These are phyloP conservation scores for Alligator mississippiensis DNA, from an alignment of 2,113 vertebrate genomes.

Conservation along the genomic window DNA sequence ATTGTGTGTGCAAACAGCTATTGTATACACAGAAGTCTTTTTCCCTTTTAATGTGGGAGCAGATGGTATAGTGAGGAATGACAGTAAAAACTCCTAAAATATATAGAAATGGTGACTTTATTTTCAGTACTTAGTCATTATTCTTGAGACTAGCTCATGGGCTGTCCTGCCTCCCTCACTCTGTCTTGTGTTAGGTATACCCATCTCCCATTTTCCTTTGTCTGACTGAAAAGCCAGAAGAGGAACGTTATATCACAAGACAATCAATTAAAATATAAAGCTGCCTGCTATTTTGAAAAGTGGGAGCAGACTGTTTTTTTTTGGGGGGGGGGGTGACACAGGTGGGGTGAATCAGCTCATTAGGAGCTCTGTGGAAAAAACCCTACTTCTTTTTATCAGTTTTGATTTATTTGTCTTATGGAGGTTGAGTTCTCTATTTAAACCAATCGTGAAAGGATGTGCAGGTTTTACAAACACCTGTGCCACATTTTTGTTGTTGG, in stretches of 20 bases:
- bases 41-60: background rate
- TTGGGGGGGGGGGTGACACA: background rate
- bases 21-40: rapidly evolving
- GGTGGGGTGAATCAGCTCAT: background rate
- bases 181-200: background rate
- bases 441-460: background rate
- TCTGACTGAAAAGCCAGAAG: background rate
- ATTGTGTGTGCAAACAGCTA: rapidly evolving
- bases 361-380: background rate
- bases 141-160: background rate
- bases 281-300: background rate
- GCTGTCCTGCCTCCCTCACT: background rate
- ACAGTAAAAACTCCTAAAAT: background rate
- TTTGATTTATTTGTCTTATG: background rate
- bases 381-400: background rate
- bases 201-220: background rate
- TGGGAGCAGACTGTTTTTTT: background rate
- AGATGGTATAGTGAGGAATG: background rate
- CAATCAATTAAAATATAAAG: background rate
- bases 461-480: background rate
- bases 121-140: background rate
- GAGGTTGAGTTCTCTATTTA: background rate
- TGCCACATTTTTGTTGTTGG: background rate
- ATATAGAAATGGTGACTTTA: background rate
- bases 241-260: background rate